Evolutionary conservation across 2,888 invertebrate genomes (phyloP).

Genomic region (Patella pellucida): DNA sequence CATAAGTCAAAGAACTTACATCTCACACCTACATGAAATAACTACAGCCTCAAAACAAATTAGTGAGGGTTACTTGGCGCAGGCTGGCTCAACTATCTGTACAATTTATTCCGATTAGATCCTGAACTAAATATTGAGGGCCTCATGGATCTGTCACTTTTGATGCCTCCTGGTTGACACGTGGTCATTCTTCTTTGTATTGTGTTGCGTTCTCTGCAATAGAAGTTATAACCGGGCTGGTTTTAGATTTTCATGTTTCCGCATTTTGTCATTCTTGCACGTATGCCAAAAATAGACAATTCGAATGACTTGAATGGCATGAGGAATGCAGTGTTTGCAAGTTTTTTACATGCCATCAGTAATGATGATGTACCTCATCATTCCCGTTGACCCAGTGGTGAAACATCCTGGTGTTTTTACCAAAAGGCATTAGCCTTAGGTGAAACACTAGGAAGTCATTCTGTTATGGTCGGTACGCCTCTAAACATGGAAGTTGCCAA

Average conservation of each 20-base stretch:
- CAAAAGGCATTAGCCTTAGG: background rate
- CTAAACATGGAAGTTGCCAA: background rate
- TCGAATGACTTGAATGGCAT: slow-evolving; percentile 9
- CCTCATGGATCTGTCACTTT: background rate
- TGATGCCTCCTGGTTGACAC: too few species aligned
- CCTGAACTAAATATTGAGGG: too few species aligned
- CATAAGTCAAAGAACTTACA: too few species aligned
- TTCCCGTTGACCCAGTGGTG: slow-evolving; percentile 16
- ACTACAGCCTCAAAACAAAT: too few species aligned
- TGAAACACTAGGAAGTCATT: slow-evolving; percentile 3
- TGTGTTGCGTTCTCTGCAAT: too few species aligned
- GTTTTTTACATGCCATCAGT: slow-evolving; percentile 17
- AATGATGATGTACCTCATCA: slow-evolving; percentile 22
- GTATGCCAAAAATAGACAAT: background rate
- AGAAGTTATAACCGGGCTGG: too few species aligned
- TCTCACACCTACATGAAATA: too few species aligned
- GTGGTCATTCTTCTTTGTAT: too few species aligned
- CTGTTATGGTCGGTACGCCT: background rate
- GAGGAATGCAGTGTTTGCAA: slow-evolving; percentile 11
- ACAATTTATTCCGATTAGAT: too few species aligned
- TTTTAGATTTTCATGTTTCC: slow-evolving; percentile 13
- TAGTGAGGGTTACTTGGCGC: too few species aligned
- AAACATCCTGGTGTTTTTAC: slow-evolving; percentile 16
- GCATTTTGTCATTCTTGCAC: slow-evolving; percentile 14
- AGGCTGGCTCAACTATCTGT: too few species aligned